Evolutionary conservation across 2,888 invertebrate genomes (phyloP), one percentile per base, ranked within the genome.

Genomic region (Noctua fimbriata): DNA sequence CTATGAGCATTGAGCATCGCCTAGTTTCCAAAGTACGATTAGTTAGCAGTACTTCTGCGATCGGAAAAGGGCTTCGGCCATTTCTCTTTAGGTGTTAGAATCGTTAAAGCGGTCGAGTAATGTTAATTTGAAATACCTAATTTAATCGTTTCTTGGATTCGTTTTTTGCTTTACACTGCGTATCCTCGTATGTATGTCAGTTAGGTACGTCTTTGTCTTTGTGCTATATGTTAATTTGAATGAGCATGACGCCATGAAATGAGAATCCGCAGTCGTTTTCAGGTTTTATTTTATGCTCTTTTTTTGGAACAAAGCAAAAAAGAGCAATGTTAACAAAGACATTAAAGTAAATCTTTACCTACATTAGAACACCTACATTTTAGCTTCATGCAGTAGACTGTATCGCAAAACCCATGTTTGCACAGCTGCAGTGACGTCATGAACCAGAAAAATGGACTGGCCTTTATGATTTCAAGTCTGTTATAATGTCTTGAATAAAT

Each of bases 371-470:
- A 80, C 65, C 65, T 79, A 80, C 69, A 69, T 78, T 73, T 73
- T 73, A 36, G 75, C 58, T 79, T 77, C 79, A 77, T 90, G 90
- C 91, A 90, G 87, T 85, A 82, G 86, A 81, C 79, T 86, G 82
- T 90, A 86, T 85, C 90, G 92, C 89, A 91, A 87, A 90, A 90
- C 83, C 77, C 75, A 67, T 60, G 89, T 93, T 92, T 92, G 85
- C 87, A 89, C 93, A 93, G 93, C 90, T 92, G 93, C 66, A 63
- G 77, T 92, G 92, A 92, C 93, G 93, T 92, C 92, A 91, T 78
- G 67, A 16, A 85, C 85, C 79, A 86, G 89, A 87, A 89, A 89
- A 89, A 82, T 84, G 74, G 66, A 76, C 81, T 74, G 58, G 72
- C 81, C 87, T 88, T 88, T 88, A 86, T 87, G 86, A 87, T 78